Base-by-base conservation (phyloP, 2,888 invertebrate species). In the Ditylenchus weischeri region DNA sequence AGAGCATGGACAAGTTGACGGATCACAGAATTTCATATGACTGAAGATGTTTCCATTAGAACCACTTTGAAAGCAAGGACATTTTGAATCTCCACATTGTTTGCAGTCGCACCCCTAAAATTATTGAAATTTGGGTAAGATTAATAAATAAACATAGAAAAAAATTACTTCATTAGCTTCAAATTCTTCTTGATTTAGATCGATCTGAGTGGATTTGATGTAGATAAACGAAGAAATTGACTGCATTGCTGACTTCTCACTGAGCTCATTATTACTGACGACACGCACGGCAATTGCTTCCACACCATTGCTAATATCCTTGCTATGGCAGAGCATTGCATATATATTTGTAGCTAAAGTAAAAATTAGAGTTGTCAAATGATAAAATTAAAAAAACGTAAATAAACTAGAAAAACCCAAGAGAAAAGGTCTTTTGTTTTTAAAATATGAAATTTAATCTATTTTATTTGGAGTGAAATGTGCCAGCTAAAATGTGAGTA, bases 41-140 rank as follows among this genome's bases (percentile, higher is more conserved):
- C 1, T 54, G 23, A 15, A 29, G 11, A 4, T n/a, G 11, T 54
- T 54, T 2, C 54, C 29, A 29, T 23, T 10, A 2, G 21, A 2
- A 54, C 54, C 54, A 54, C 54, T 54, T 23, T 21, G 10, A n/a
- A 54, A 29, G 29, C 54, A 54, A 23, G 54, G 54, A 29, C 54
- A 54, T 23, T 4, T 23, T 11, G 21, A 21, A 11, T 15, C 54
- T 1, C n/a, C 29, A 29, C 54, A 54, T 23, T 21, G 29, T 13
- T 21, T 10, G 54, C 54, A 54, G 21, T 21, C 7, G 29, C 54
- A 54, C 1, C 54, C 54, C 54, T 54, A 13, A 54, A 7, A 15
- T 15, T 2, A 18, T 54, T n/a, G 7, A 2, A 54, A 18, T 11
- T 11, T 29, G 10, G n/a, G 10, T 1, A 21, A 29, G 15, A 29